Evolutionary conservation across 2,888 invertebrate species (phyloP).

Genomic region (Dasypolia templi): DNA sequence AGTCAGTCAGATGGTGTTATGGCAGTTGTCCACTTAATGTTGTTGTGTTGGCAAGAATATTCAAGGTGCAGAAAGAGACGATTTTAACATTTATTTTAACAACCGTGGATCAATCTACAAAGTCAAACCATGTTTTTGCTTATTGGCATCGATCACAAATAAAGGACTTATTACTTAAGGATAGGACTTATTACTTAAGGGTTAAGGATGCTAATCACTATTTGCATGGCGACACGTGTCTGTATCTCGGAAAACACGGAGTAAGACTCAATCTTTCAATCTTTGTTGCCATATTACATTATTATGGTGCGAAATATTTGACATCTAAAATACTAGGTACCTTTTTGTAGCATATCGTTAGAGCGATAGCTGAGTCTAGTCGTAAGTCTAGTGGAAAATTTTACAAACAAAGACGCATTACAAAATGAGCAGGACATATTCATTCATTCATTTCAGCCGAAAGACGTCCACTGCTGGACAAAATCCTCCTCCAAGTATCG

Average conservation of each 20-base stretch:
- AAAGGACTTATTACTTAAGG: too few relatives aligned
- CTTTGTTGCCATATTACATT: neutral
- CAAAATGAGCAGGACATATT: neutral
- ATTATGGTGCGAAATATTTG: neutral
- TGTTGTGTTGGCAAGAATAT: constrained; percentile 31
- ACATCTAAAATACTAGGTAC: neutral
- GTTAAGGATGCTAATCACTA: neutral
- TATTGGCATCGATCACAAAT: too few relatives aligned
- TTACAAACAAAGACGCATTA: neutral
- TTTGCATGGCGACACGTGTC: neutral
- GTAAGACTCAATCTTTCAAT: rapidly evolving
- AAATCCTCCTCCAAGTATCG: too few relatives aligned
- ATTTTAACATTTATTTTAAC: too few relatives aligned
- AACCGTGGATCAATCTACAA: neutral
- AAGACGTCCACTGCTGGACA: too few relatives aligned
- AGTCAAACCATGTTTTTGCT: neutral
- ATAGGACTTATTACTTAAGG: too few relatives aligned
- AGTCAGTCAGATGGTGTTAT: constrained; percentile 35
- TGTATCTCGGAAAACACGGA: neutral
- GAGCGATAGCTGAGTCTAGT: neutral
- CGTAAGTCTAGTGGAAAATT: too few relatives aligned
- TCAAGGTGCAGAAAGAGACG: neutral
- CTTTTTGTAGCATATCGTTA: neutral
- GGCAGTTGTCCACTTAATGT: constrained; percentile 33
- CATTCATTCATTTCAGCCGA: too few relatives aligned